Evolutionary conservation across 2,888 invertebrate species (phyloP).

Genomic region (Apamea monoglypha): DNA sequence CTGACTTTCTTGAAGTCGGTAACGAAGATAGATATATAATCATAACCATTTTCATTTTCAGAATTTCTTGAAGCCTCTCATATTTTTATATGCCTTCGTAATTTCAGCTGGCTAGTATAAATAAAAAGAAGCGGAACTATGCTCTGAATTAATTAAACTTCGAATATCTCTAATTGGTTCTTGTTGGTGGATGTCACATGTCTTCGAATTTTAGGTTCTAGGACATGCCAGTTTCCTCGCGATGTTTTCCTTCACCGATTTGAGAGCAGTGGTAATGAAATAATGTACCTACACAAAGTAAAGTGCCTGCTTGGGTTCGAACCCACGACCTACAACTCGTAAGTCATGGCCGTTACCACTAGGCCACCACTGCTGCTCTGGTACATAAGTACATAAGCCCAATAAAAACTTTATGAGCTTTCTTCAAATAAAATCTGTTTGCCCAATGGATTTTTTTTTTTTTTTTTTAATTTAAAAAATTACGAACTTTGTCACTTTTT

Average conservation of each 20-base stretch:
- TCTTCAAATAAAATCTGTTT: neutral
- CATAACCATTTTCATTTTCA: constrained; percentile 3
- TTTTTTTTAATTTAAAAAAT: neutral
- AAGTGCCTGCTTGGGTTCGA: too few species aligned
- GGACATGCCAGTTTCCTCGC: too few species aligned
- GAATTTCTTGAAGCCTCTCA: constrained; percentile 9
- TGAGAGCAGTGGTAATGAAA: too few species aligned
- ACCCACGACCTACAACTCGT: too few species aligned
- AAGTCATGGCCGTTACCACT: too few species aligned
- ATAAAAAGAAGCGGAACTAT: neutral
- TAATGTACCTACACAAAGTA: too few species aligned
- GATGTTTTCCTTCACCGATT: too few species aligned
- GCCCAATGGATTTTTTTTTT: too few species aligned
- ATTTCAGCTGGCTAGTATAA: neutral
- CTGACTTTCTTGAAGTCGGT: constrained; percentile 16
- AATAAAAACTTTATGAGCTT: neutral
- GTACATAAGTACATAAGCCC: neutral
- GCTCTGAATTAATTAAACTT: neutral
- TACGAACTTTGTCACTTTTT: neutral
- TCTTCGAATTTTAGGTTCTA: too few species aligned
- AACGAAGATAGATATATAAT: constrained; percentile 19
- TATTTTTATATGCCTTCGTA: constrained; percentile 10
- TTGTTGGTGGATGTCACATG: too few species aligned
- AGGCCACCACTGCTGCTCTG: too few species aligned
- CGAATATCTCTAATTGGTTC: too few species aligned